Conservation (phyloP, 2,797 vertebrate species). For the Erethizon dorsatum region DNA sequence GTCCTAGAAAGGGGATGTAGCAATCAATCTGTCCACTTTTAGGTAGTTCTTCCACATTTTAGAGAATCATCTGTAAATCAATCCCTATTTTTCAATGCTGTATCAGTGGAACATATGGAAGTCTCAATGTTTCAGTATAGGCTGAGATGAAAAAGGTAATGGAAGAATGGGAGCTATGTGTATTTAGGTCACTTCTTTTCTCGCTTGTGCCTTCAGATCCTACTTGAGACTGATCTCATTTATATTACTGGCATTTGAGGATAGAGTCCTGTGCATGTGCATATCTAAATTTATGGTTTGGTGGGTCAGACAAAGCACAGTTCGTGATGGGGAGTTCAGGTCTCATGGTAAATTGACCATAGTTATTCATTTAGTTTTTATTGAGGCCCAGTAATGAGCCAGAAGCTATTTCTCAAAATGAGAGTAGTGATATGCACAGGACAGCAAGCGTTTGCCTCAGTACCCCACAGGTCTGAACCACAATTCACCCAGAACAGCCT, state of each 20-base stretch:
- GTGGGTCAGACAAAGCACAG: not conserved
- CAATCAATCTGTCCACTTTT: not conserved
- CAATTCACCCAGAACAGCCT: not conserved
- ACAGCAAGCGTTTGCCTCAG: not conserved
- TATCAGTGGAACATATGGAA: not conserved
- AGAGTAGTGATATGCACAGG: not conserved
- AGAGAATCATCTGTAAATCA: not conserved
- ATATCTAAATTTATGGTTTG: not conserved
- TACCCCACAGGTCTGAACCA: not conserved
- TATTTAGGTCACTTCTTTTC: not conserved
- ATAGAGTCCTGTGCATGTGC: not conserved
- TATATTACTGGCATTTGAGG: not conserved
- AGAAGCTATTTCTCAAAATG: not conserved
- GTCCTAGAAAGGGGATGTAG: not conserved
- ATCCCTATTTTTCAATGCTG: not conserved
- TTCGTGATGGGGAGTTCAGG: not conserved
- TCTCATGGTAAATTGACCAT: not conserved
- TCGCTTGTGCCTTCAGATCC: not conserved
- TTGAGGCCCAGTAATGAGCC: not conserved
- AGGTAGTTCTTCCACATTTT: not conserved
- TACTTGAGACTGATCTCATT: not conserved
- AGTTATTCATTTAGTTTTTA: not conserved
- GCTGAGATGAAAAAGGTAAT: not conserved
- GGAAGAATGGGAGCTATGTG: not conserved
- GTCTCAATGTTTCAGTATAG: not conserved